Evolutionary conservation across 2,888 invertebrate genomes (phyloP).

Genomic region (Oscheius sp.): DNA sequence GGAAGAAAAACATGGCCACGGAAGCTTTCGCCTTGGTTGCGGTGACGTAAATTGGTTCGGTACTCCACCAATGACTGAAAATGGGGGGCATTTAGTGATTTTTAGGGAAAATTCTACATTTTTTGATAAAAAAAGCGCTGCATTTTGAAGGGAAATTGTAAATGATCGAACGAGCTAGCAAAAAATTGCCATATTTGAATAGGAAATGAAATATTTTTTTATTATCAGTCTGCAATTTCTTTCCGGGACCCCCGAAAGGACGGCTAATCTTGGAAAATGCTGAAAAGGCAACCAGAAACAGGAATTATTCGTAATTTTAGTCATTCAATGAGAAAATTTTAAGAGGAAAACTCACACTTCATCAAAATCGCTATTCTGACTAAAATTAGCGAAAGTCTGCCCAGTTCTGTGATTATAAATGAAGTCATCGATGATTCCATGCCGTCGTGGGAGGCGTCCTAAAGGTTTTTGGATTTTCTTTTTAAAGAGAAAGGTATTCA

Average conservation of each 20-base stretch:
- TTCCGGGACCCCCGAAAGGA: no score
- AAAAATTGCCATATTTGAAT: no score
- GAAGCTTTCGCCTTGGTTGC: conserved; percentile 48
- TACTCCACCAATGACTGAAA: conserved; percentile 57
- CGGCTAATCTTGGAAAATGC: no score
- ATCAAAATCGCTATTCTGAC: conserved; percentile 47
- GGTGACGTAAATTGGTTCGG: conserved; percentile 54
- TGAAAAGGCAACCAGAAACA: no score
- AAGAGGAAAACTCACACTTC: conserved; percentile 11
- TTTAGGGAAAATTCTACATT: no score
- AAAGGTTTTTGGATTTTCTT: neutral
- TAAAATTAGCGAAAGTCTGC: conserved; percentile 53
- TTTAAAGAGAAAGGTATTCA: neutral
- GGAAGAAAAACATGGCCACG: conserved; percentile 61
- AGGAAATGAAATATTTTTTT: no score
- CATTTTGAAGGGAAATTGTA: no score
- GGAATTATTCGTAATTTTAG: no score
- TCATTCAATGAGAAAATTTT: neutral
- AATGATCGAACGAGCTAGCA: no score
- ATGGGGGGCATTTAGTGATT: neutral
- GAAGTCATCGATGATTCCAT: conserved; percentile 54
- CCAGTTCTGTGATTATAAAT: conserved; percentile 53
- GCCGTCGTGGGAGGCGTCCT: conserved; percentile 52
- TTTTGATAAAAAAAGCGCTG: no score
- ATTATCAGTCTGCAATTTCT: no score